These are phyloP conservation scores for Bufo gargarizans DNA, from an alignment of 2,113 vertebrate genomes.

Conservation along the genomic window DNA sequence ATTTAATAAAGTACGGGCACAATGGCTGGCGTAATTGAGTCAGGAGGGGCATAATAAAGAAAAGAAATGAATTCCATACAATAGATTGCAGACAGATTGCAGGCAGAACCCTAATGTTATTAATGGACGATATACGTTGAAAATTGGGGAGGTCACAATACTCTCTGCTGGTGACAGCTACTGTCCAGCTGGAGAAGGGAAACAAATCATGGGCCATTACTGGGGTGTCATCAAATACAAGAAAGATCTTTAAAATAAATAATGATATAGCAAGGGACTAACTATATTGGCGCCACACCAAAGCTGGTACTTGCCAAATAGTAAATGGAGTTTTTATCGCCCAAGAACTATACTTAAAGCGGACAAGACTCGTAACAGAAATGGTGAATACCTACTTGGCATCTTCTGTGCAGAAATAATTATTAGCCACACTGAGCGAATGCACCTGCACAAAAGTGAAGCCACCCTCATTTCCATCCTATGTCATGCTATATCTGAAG, in stretches of 20 bases:
- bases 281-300: not conserved
- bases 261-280: not conserved
- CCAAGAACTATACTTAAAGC: not conserved
- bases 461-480: conserved; percentile 32
- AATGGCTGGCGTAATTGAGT: not conserved
- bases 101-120: not conserved
- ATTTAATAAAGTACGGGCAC: not conserved
- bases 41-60: not conserved
- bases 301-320: not conserved
- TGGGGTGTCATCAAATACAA: not conserved
- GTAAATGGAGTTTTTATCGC: not conserved
- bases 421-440: not conserved
- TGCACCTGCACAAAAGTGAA: conserved; percentile 44
- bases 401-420: not conserved
- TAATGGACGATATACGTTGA: not conserved
- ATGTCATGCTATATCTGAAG: conserved; percentile 31
- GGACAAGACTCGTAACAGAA: not conserved
- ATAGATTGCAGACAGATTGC: not conserved
- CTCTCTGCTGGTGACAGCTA: not conserved
- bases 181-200: not conserved
- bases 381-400: not conserved
- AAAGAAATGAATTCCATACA: not conserved
- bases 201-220: not conserved
- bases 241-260: no score
- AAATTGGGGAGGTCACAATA: not conserved